Evolutionary conservation across 2,888 invertebrate species (phyloP).

Genomic region (Marasmarcha lunaedactyla): DNA sequence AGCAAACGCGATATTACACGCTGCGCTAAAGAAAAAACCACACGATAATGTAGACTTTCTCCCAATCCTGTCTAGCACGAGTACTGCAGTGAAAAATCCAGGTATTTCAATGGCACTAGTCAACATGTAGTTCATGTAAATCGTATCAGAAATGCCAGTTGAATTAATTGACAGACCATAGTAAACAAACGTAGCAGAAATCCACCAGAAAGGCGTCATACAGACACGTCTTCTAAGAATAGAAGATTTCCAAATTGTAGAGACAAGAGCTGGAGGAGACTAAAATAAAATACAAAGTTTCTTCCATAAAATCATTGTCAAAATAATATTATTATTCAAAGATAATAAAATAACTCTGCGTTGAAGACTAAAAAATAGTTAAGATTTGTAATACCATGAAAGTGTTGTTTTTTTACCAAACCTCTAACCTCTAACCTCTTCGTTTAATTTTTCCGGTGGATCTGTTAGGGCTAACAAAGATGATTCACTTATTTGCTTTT

Average conservation of each 20-base stretch:
- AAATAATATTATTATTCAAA: too few relatives aligned
- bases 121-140: constrained; percentile 78
- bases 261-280: constrained; percentile 21
- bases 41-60: constrained; percentile 70
- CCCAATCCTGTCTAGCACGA: constrained; percentile 73
- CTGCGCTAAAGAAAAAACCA: constrained; percentile 72
- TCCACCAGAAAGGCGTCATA: constrained; percentile 82
- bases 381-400: too few relatives aligned
- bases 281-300: neutral
- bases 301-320: too few relatives aligned
- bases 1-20: constrained; percentile 43
- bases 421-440: too few relatives aligned
- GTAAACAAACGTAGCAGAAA: constrained; percentile 82
- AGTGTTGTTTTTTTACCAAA: too few relatives aligned
- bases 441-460: constrained; percentile 26
- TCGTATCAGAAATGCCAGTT: constrained; percentile 77
- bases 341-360: too few relatives aligned
- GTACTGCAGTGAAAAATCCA: constrained; percentile 72
- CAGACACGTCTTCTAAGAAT: constrained; percentile 67
- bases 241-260: constrained; percentile 52
- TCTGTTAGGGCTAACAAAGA: constrained; percentile 49
- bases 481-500: constrained; percentile 63
- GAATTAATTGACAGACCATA: constrained; percentile 84
- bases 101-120: constrained; percentile 78
- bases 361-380: too few relatives aligned